Evolutionary conservation across 2,113 vertebrate genomes (phyloP).

Genomic region (Falco punctatus): DNA sequence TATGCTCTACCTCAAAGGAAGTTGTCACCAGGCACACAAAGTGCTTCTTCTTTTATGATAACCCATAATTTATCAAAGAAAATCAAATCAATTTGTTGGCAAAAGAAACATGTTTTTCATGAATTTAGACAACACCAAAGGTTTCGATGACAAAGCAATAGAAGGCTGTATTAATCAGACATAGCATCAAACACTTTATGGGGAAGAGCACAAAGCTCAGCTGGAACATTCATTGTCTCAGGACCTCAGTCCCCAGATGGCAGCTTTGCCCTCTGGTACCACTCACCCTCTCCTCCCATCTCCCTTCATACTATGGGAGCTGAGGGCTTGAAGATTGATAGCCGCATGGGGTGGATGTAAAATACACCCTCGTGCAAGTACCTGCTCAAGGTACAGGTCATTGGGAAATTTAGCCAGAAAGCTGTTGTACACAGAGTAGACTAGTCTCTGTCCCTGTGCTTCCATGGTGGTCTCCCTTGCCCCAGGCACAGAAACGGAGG

Average conservation of each 20-base stretch:
- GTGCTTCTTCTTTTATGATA: constrained; percentile 56
- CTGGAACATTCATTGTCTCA: neutral
- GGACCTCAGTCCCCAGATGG: neutral
- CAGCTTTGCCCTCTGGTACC: neutral
- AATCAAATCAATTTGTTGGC: constrained; percentile 65
- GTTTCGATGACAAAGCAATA: constrained; percentile 25
- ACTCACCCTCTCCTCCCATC: neutral
- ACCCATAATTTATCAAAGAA: constrained; percentile 70
- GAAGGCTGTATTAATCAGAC: constrained; percentile 32
- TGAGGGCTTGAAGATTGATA: neutral
- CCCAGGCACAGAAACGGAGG: neutral
- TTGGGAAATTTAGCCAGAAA: neutral
- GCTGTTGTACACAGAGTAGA: neutral
- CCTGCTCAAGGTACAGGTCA: neutral
- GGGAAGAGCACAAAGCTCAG: constrained; percentile 28
- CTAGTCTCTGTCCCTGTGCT: neutral
- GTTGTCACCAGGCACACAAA: constrained; percentile 54
- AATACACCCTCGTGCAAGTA: neutral
- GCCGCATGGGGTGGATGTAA: neutral
- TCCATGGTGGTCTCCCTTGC: neutral
- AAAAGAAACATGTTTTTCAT: constrained; percentile 56
- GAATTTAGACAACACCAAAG: constrained; percentile 24
- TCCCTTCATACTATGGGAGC: neutral
- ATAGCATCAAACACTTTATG: neutral
- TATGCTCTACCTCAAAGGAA: constrained; percentile 60